Evolutionary conservation across 2,797 vertebrate genomes (phyloP), one percentile per base, ranked within the genome.

Genomic region (Arnoldichthys spilopterus): DNA sequence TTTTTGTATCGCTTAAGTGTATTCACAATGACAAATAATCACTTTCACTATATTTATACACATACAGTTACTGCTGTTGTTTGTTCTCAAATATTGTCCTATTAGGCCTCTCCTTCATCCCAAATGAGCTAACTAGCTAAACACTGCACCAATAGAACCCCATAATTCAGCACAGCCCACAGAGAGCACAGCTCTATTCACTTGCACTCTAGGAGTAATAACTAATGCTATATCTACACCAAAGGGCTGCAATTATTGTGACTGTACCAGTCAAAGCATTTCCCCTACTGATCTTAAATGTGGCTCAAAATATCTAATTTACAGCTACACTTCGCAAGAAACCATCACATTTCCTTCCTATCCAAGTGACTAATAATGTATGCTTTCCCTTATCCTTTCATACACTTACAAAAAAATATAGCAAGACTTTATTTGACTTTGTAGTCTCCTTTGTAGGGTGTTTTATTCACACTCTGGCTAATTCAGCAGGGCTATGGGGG

Each of bases 401-500:
- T 2, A 56, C n/a, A 61, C 59, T n/a, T 69, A 69, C 24, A 30
- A 1, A 66, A 58, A 43, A 37, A 3, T n/a, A 40, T 24, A 69
- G 13, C 40, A 73, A 11, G 15, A 62, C 37, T 45, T 9, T 9
- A 28, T n/a, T 51, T 56, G 51, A 74, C 70, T 75, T 58, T 20
- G 53, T 6, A 12, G 8, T 16, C 43, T 16, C 26, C 40, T 62
- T 28, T 24, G 20, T 8, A 7, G 47, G 78, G 26, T n/a, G 37
- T 64, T 51, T 66, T 12, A 79, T 82, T 73, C 53, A 43, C 51
- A 2, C 47, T 20, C 34, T 24, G 16, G 18, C 69, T 66, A 62
- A 77, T 74, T 82, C 51, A 30, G 77, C 67, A 68, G 63, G 47
- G 32, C 73, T 81, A 62, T 37, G 45, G 71, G 61, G 58, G 47